Conservation (phyloP, 2,113 vertebrate species). For the Abramis brama region DNA sequence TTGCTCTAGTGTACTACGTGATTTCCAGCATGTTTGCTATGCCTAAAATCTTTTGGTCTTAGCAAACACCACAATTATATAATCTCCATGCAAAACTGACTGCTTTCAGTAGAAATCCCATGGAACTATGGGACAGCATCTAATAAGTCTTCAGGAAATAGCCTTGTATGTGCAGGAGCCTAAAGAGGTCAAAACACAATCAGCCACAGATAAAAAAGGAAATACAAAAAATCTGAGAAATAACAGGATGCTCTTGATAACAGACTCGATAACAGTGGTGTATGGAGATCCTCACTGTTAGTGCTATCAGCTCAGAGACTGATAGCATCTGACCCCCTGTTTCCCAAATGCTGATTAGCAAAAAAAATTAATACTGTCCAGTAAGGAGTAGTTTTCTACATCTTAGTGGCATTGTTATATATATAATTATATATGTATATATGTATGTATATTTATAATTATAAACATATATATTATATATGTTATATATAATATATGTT, state of each 20-base stretch:
- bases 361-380: neutral
- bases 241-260: constrained; percentile 63
- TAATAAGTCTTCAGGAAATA: constrained; percentile 61
- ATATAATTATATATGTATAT: too few relatives aligned
- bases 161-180: constrained; percentile 52
- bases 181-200: constrained; percentile 52
- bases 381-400: neutral
- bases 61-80: neutral
- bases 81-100: neutral
- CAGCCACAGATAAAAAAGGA: constrained; percentile 54
- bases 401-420: neutral
- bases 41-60: neutral
- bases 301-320: constrained; percentile 35
- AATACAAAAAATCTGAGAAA: constrained; percentile 56
- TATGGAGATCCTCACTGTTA: constrained; percentile 47
- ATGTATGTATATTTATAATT: too few relatives aligned
- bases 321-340: constrained; percentile 28
- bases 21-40: too few relatives aligned
- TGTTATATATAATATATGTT: too few relatives aligned
- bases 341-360: constrained; percentile 32
- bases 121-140: constrained; percentile 1
- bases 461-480: too few relatives aligned
- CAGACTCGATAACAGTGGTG: constrained; percentile 58
- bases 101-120: neutral
- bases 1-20: too few relatives aligned